Evolutionary conservation across 2,797 vertebrate genomes (phyloP), one percentile per base, ranked within the genome.

Genomic region (Adelosebastes latens): DNA sequence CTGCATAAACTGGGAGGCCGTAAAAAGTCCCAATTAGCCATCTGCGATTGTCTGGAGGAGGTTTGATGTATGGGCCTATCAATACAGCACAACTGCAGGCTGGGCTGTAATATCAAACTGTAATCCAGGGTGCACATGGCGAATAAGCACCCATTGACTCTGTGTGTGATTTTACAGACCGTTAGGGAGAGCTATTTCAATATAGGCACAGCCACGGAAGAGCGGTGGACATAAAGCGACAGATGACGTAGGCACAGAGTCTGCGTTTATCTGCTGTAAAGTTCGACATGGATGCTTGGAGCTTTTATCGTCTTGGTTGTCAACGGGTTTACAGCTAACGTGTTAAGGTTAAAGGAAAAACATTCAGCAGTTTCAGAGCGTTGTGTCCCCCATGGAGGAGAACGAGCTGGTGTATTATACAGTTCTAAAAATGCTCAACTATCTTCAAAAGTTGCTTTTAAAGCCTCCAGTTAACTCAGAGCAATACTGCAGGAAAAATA

Each of bases 21-120:
- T 93, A 94, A 93, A 93, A 94, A 85, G 82, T 85, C 87, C 93
- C 91, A 94, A 94, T 94, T 94, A 93, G 87, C 90, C 92, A 94
- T 93, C 92, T 95, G 92, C 74, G 83, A 92, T 92, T 91, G 91
- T 94, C 90, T 92, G 82, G 79, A 87, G 84, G 80, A 86, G 79
- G 80, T 83, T 87, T 94, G 91, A 92, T 93, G 85, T 89, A 93
- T 92, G 88, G 56, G 79, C 81, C 90, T 84, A 93, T 95, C 93
- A 94, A 88, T 87, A 79, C 85, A 84, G 74, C 73, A 70, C 86
- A 86, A 92, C 90, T 89, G 90, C 87, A 88, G 83, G 82, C 83
- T 74, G 65, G 67, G 87, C 86, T 61, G 68, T 79, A 84, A 89
- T 82, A 90, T 79, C 85, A 84, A 72, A 88, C 82, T 75, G 81